phyloP scores from a whole-genome alignment of 2,113 vertebrate species.

The Enhydra lutris region DNA sequence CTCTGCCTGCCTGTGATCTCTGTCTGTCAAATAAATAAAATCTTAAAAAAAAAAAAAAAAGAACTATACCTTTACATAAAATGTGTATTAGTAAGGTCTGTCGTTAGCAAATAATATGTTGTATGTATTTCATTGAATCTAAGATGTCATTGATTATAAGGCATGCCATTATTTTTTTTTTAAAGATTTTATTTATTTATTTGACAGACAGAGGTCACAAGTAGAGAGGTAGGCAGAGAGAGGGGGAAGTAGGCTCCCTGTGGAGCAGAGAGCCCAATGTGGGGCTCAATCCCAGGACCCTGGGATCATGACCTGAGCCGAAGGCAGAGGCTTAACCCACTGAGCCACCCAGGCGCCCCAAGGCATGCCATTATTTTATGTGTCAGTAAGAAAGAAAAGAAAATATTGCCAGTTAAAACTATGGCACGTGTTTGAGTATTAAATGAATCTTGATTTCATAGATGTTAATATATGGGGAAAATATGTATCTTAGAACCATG shows the following conservation, averaged over 20 bases:
- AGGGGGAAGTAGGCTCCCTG: rapidly evolving
- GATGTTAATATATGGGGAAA: neutral
- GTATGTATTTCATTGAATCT: neutral
- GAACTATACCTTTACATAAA: neutral
- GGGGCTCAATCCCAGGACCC: too few relatives aligned
- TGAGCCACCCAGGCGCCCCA: neutral
- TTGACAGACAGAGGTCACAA: too few relatives aligned
- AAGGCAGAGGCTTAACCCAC: too few relatives aligned
- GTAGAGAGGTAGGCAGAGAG: too few relatives aligned
- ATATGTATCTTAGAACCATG: neutral
- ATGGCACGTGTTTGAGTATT: neutral
- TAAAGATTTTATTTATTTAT: too few relatives aligned
- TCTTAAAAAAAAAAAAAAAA: too few relatives aligned
- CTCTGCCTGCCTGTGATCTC: too few relatives aligned
- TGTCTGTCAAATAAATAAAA: too few relatives aligned
- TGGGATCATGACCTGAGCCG: too few relatives aligned
- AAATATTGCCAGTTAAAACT: slow-evolving; percentile 12
- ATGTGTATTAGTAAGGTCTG: neutral
- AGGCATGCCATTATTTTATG: neutral
- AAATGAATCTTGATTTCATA: neutral
- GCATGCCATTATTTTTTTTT: neutral
- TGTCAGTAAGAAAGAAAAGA: neutral
- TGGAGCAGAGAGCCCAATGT: too few relatives aligned
- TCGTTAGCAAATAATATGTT: neutral
- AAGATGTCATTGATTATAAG: neutral